A percentile compares a stretch with the other conserved stretches of the same genome.
Conservation (phyloP, 92 coral and sea anemone species). For the Phymanthus crucifer region DNA sequence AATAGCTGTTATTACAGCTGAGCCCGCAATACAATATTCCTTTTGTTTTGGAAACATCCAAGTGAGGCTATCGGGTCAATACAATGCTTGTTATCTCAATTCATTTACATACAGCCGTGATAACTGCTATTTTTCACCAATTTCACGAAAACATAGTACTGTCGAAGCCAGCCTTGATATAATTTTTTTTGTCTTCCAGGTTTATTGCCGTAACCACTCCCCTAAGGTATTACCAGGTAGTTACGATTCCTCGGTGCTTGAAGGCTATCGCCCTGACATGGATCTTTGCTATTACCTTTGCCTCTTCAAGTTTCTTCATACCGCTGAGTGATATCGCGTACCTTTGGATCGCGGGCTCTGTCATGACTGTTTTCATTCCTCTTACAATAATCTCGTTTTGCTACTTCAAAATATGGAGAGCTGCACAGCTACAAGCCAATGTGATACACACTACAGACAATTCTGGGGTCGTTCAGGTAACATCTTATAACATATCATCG, state of each 20-base stretch:
- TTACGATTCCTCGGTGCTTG: slow-evolving; percentile 14
- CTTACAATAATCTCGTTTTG: slow-evolving; percentile 3
- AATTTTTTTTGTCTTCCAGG: neutral
- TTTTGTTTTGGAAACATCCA: too few species aligned
- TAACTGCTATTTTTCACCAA: too few species aligned
- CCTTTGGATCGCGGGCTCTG: slow-evolving; percentile 22
- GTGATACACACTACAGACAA: neutral
- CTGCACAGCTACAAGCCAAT: slow-evolving; percentile 9
- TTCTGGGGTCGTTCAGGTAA: neutral
- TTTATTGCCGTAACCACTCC: slow-evolving; percentile 22
- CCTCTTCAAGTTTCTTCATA: slow-evolving; percentile 8
- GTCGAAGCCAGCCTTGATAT: neutral
- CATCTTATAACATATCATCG: too few species aligned
- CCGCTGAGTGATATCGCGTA: slow-evolving; percentile 8
- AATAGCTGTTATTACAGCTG: too few species aligned
- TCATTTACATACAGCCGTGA: too few species aligned
- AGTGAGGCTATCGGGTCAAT: too few species aligned
- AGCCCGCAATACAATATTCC: too few species aligned
- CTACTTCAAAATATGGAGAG: slow-evolving; percentile 14
- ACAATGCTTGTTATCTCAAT: too few species aligned
- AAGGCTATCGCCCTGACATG: slow-evolving; percentile 11
- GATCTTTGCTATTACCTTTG: slow-evolving; percentile 14
- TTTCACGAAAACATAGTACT: too few species aligned
- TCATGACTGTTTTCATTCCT: slow-evolving; percentile 17
- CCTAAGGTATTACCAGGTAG: slow-evolving; percentile 6